Evolutionary conservation across 2,888 invertebrate species (phyloP).

Genomic region (Odontocerum albicorne): DNA sequence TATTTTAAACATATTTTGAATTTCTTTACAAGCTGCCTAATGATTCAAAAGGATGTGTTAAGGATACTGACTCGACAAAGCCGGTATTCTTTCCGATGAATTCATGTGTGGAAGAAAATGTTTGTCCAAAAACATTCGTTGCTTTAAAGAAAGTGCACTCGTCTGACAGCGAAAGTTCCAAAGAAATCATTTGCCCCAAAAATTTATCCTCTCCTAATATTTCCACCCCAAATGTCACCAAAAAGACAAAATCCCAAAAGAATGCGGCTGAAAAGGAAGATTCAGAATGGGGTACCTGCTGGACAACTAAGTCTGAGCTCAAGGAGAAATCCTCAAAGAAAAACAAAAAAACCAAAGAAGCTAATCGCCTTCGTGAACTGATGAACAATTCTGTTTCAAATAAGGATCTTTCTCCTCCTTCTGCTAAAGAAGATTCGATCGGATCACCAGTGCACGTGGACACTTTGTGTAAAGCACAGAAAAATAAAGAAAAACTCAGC

Average conservation of each 20-base stretch:
- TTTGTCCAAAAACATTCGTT: constrained; percentile 1
- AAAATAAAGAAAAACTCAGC: constrained; percentile 45
- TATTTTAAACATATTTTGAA: constrained; percentile 3
- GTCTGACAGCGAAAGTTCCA: background rate
- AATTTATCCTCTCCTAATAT: constrained; percentile 2
- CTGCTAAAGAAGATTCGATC: constrained; percentile 7
- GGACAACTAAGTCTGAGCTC: constrained; percentile 22
- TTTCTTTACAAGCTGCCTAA: constrained; percentile 37
- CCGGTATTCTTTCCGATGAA: background rate
- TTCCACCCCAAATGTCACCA: background rate
- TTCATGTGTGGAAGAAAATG: background rate
- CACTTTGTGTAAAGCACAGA: constrained; percentile 33
- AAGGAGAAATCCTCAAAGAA: constrained; percentile 34
- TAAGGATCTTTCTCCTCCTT: constrained; percentile 19
- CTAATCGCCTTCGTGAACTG: constrained; percentile 21
- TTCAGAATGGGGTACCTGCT: constrained; percentile 10
- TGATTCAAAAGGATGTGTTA: constrained; percentile 13
- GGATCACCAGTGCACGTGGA: background rate
- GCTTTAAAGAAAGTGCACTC: background rate
- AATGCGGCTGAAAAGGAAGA: constrained; percentile 17
- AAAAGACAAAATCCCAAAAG: constrained; percentile 21
- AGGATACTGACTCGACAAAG: constrained; percentile 15
- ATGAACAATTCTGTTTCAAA: constrained; percentile 20
- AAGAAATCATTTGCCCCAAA: background rate
- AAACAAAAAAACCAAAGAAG: constrained; percentile 31